Base-by-base conservation (phyloP, 2,113 vertebrate genomes). In the Sterna hirundo region DNA sequence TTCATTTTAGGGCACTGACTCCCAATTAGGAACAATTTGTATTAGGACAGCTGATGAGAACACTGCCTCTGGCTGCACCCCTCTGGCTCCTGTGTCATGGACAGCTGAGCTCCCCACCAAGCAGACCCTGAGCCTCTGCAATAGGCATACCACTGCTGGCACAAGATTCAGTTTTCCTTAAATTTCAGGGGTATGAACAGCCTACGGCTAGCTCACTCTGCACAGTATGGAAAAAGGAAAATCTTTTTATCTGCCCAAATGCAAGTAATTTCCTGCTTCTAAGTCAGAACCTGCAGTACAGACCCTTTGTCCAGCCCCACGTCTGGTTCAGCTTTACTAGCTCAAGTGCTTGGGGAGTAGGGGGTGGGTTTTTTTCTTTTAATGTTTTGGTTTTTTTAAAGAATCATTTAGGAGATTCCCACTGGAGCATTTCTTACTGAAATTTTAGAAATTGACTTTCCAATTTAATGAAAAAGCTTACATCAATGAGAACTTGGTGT, bases 41-140 rank as follows among this genome's bases (percentile, higher is more conserved):
- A 30, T 83, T 36, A 94, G 13, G 71, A 83, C n/a, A 95, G 36
- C 54, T 91, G 89, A 95, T 34, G 64, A 83, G 88, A 94, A 83
- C 23, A 60, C 6, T 51, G 71, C 44, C 71, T 69, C 64, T 25
- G 68, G 54, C 72, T 74, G 76, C 6, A 23, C 16, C 14, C 8
- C 11, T 72, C 42, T 42, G 60, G 42, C 32, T 76, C 70, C 62
- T 30, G 13, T 51, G 38, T 65, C 80, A 66, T 3, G 1, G 57
- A 36, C 0, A 5, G 60, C 32, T 17, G 30, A 83, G 30, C 30
- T 94, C 20, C 42, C 25, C 46, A 52, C 32, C 26, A 52, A 42
- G 62, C 26, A 83, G 44, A 64, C 13, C 44, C 25, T 64, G n/a
- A 75, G 46, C 52, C 66, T 51, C 52, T 55, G 54, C 58, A 86